These are phyloP conservation scores for Epiblema foenella DNA, from an alignment of 2,888 invertebrate species.

Conservation along the genomic window DNA sequence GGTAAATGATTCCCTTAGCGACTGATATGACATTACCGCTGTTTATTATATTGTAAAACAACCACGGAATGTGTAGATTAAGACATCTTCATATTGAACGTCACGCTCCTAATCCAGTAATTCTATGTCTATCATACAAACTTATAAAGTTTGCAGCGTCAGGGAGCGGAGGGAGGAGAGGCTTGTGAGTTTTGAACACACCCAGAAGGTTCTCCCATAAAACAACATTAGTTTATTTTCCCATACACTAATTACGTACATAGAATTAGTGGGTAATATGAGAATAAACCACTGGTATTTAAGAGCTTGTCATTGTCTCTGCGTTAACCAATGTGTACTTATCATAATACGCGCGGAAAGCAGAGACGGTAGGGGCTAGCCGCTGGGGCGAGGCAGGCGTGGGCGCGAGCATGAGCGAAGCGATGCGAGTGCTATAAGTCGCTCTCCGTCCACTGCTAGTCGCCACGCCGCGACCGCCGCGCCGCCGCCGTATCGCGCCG, in stretches of 20 bases:
- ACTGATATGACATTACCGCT: not conserved
- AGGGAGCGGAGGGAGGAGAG: too few relatives aligned
- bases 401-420: slow-evolving; percentile 49
- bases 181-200: too few relatives aligned
- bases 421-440: slow-evolving; percentile 78
- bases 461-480: slow-evolving; percentile 84
- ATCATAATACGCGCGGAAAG: slow-evolving; percentile 46
- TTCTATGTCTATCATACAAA: too few relatives aligned
- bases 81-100: not conserved
- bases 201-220: too few relatives aligned
- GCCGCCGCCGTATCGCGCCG: slow-evolving; percentile 80
- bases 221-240: too few relatives aligned
- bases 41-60: not conserved
- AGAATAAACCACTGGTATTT: slow-evolving; percentile 11
- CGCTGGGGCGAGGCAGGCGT: slow-evolving; percentile 36
- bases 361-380: slow-evolving; percentile 37
- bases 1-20: not conserved
- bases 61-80: not conserved
- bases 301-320: slow-evolving; percentile 1
- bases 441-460: slow-evolving; percentile 86
- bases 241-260: too few relatives aligned
- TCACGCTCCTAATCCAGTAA: not conserved
- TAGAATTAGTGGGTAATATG: too few relatives aligned
- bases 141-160: too few relatives aligned
- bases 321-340: not conserved